These are phyloP conservation scores for Ypsolopha sequella DNA, from an alignment of 2,888 invertebrate species.

Conservation along the genomic window DNA sequence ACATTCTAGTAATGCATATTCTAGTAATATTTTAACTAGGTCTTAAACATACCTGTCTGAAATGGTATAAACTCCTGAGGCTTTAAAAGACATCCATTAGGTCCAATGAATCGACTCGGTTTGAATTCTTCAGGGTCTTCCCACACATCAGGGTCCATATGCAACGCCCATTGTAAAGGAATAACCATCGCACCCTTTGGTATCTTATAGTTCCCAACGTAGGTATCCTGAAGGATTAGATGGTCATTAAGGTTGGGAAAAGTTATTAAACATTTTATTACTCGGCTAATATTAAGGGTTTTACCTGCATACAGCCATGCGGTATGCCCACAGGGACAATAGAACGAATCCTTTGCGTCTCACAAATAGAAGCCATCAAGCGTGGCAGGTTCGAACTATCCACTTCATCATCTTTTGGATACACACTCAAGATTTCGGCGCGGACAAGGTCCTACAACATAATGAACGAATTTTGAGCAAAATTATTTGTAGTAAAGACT, in stretches of 20 bases:
- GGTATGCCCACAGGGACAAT: constrained; percentile 89
- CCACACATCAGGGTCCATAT: constrained; percentile 79
- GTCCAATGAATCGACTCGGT: constrained; percentile 77
- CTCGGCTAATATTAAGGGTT: background rate
- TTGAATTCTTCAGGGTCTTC: constrained; percentile 75
- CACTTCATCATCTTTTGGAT: constrained; percentile 65
- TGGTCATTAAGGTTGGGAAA: no score
- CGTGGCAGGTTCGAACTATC: constrained; percentile 70
- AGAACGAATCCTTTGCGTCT: constrained; percentile 82
- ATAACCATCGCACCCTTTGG: constrained; percentile 80
- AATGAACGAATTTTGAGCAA: background rate
- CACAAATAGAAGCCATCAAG: constrained; percentile 81
- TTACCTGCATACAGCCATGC: constrained; percentile 75
- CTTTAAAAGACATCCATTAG: constrained; percentile 72
- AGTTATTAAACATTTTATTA: no score
- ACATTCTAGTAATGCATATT: no score
- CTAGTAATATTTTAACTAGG: no score
- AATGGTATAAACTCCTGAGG: constrained; percentile 84
- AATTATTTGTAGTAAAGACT: no score
- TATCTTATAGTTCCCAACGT: constrained; percentile 73
- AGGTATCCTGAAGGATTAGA: constrained; percentile 53
- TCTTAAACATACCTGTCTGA: constrained; percentile 74
- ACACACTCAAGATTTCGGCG: constrained; percentile 61
- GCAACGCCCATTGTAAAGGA: constrained; percentile 86
- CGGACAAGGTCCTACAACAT: constrained; percentile 69